Base-by-base conservation (phyloP, 2,888 invertebrate species). In the Lasioglossum zephyrum region DNA sequence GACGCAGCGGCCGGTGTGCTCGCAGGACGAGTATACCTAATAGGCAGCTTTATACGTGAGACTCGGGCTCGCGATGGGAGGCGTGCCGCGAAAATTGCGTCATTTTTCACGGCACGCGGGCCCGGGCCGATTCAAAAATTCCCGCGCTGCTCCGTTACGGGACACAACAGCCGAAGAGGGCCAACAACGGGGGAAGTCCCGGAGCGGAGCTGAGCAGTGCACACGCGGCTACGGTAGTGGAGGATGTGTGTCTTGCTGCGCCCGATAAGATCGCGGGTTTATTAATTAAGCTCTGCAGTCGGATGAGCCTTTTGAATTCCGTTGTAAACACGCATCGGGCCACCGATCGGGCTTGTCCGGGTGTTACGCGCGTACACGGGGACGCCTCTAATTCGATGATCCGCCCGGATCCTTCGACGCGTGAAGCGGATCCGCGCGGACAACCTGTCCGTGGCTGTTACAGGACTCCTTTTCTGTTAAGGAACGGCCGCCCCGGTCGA, bases 31-130 rank as follows among this genome's bases (percentile, higher is more conserved):
- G 79, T 90, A 90, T 81, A 70, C 86, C 90, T 89, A 91, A 90
- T 91, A 91, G 90, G 89, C 81, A 87, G 79, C 89, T 90, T 89
- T 91, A 89, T 90, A 86, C 89, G 80, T 86, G 85, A 90, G 93
- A 92, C 91, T 88, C 89, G 87, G 88, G 84, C 79, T 89, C 89
- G 88, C 91, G 89, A 92, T 93, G 92, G 89, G 89, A 88, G 88
- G 87, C 84, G 87, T 87, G 87, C 90, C 88, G 88, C 89, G 90
- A 93, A 92, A 93, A 90, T 91, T 92, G 89, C 91, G 89, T 92
- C 88, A 93, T 93, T 93, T 92, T 93, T 93, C 93, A 93, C 90
- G 57, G 86, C 86, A 81, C 80, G 87, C 86, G 80, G 36, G 69
- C 82, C 81, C 84, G 72, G 86, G 72, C 66, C 76, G 87, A 84